Base-by-base conservation (phyloP, 30 jellyfish, hydroid and myxozoan species). In the Cassiopea xamachana region DNA sequence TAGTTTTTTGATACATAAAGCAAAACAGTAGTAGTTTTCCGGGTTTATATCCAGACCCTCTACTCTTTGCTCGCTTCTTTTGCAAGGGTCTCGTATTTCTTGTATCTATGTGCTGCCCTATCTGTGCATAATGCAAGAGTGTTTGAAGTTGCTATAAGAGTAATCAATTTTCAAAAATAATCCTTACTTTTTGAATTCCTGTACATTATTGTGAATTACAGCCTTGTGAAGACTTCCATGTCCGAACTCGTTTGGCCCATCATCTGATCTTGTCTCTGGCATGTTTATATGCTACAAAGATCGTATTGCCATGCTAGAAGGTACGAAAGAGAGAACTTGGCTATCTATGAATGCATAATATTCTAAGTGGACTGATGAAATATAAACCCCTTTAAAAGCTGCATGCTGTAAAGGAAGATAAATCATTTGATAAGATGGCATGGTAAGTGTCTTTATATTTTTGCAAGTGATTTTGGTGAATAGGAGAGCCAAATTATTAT, bases 171-270 rank as follows among this genome's bases (percentile, higher is more conserved):
- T 3, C 10, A 55, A 0, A 6, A 3, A 71, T 0, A 81, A 16
- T 44, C 13, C 89, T 48, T 64, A 87, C 94, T 9, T 44, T 10
- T 60, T 58, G 47, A 87, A 76, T 17, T 75, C 84, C 9, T 87
- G 45, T 48, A 60, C 71, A 27, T 86, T 73, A 70, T 87, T 87
- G 49, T 87, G 89, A 48, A 87, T 87, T 16, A 87, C 94, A 48
- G 94, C 94, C 77, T 87, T 87, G 55, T 87, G 94, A 15, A 87
- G 80, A 78, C 45, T 10, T 1, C 94, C 94, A 76, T 87, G 94
- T 7, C 94, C 94, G 58, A 87, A 87, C 67, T 87, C 94, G 48
- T 87, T 87, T 39, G 58, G 19, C 16, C 50, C 85, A 2, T 71
- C 84, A 1, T 70, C 67, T 2, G 15, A 27, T 17, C 43, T 64